phyloP scores from a whole-genome alignment of 2,797 vertebrate species.

The Chelonia mydas region DNA sequence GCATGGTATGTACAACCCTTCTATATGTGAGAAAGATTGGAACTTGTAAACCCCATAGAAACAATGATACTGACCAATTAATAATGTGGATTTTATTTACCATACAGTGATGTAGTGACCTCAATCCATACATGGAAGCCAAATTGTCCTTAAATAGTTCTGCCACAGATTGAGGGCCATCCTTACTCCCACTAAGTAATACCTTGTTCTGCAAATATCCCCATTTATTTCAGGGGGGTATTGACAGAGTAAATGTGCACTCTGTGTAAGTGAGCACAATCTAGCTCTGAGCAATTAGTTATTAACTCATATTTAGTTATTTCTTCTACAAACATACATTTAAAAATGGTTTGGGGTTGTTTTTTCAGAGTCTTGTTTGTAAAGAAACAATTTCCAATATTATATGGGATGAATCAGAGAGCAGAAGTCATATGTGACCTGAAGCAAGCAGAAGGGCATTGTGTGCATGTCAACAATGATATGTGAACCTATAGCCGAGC shows the following conservation, averaged over 20 bases:
- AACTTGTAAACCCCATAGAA: neutral
- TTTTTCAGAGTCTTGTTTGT: neutral
- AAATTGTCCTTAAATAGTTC: neutral
- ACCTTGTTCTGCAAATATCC: neutral
- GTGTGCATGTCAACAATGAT: neutral
- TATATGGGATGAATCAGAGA: fast-evolving
- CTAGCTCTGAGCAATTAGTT: neutral
- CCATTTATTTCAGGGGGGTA: neutral
- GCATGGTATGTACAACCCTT: neutral
- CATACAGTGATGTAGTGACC: neutral
- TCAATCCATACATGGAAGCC: neutral
- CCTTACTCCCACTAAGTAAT: neutral
- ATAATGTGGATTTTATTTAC: neutral
- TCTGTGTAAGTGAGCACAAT: neutral
- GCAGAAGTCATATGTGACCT: neutral
- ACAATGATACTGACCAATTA: neutral
- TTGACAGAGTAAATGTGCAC: neutral
- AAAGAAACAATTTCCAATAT: neutral
- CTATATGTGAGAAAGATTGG: neutral
- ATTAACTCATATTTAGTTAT: neutral
- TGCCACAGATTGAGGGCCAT: neutral
- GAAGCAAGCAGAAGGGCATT: neutral
- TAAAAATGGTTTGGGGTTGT: neutral
- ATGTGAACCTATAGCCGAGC: neutral
- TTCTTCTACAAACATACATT: neutral